phyloP scores from a whole-genome alignment of 1,140 invertebrate genomes.

The Drosophila asahinai region DNA sequence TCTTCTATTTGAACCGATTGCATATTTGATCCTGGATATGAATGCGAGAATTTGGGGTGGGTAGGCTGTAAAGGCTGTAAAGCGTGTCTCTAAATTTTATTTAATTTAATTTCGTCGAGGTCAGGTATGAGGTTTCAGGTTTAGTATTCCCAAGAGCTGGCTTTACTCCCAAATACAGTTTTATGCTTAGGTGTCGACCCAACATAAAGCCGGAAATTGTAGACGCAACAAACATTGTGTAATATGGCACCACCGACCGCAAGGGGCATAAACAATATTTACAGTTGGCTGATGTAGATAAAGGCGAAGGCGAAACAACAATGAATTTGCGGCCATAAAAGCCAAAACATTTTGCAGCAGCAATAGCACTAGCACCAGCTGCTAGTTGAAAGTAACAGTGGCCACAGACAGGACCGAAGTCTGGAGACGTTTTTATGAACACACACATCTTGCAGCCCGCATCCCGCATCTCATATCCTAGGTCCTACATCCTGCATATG shows the following conservation, averaged over 20 bases:
- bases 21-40: slow-evolving; percentile 33
- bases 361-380: slow-evolving; percentile 44
- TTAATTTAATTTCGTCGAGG: slow-evolving; percentile 1
- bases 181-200: slow-evolving; percentile 55
- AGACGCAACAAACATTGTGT: slow-evolving; percentile 52
- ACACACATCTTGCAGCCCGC: slow-evolving; percentile 12
- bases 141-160: slow-evolving; percentile 9
- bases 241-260: slow-evolving; percentile 41
- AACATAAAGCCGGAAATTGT: slow-evolving; percentile 34
- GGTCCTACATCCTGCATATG: slow-evolving; percentile 1
- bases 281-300: slow-evolving; percentile 54
- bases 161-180: slow-evolving; percentile 39
- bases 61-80: no score
- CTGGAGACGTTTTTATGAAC: slow-evolving; percentile 67
- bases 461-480: background rate
- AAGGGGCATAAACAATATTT: slow-evolving; percentile 72
- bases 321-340: slow-evolving; percentile 78
- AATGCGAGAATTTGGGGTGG: slow-evolving; percentile 10
- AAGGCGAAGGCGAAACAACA: slow-evolving; percentile 48
- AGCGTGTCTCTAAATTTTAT: background rate
- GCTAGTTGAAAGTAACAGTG: slow-evolving; percentile 43
- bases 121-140: background rate
- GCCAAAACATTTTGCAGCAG: slow-evolving; percentile 67
- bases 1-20: slow-evolving; percentile 40
- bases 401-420: slow-evolving; percentile 37